Base-by-base conservation (phyloP, 2,888 invertebrate species). In the Ennomos erosarius region DNA sequence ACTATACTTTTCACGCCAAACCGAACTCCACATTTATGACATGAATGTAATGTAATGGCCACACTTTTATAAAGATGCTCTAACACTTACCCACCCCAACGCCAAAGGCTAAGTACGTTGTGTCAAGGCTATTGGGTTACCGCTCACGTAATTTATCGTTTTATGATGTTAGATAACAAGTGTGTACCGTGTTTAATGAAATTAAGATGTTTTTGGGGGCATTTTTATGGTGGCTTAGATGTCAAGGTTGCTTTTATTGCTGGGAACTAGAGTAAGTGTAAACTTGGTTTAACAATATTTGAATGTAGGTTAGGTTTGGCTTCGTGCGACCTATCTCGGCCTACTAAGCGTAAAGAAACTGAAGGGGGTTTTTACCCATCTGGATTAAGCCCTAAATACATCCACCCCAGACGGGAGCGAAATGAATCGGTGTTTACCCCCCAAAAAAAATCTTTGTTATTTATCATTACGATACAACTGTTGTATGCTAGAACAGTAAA, bases 51-150 rank as follows among this genome's bases (percentile, higher is more conserved):
- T 51, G 74, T 78, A 71, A 76, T 75, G 69, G 73, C 56, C 64
- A 47, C 43, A 55, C 67, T 66, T n/a, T n/a, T 70, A 75, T 71
- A n/a, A 26, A 47, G 12, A 45, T 12, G 9, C 13, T 40, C 38
- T 51, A 60, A 65, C 66, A 67, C 66, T 26, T 59, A 69, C 48
- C 70, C 67, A 49, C 59, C 51, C 40, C 34, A 37, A 70, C 74
- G 69, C 69, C 65, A 67, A 68, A 67, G 63, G 65, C 66, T 58
- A 52, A 45, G 55, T 45, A 47, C 62, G 54, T 52, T 45, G 56
- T 68, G 74, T 73, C 83, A 84, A 84, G 82, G 80, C 71, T 78
- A 74, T 73, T 67, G 55, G 73, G 76, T 79, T 74, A 75, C 74
- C 59, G 55, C 67, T 70, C 69, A 54, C 69, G 67, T 71, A 68